Percentiles rank a stretch among this genome's conserved stretches.
These are phyloP conservation scores for Eurypyga helias DNA, from an alignment of 2,113 vertebrate genomes.

Conservation along the genomic window DNA sequence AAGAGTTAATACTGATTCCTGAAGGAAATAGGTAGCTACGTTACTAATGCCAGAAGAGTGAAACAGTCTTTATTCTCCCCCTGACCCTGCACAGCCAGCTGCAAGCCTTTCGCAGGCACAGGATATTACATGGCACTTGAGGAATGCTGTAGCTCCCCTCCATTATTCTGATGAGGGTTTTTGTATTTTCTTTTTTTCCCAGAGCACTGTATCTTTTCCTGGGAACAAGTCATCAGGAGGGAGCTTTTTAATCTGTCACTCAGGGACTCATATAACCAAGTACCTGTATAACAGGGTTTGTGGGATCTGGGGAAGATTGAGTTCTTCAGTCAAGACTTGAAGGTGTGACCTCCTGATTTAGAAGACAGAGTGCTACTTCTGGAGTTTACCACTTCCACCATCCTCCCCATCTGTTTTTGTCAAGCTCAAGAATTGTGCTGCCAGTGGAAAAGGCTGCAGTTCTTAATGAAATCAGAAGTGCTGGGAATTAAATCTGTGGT, in stretches of 20 bases:
- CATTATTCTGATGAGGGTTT: slow-evolving; percentile 58
- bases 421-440: slow-evolving; percentile 62
- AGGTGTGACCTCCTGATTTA: slow-evolving; percentile 66
- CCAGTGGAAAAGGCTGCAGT: slow-evolving; percentile 40
- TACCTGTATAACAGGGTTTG: slow-evolving; percentile 68
- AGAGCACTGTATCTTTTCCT: slow-evolving; percentile 23
- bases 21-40: not conserved
- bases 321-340: slow-evolving; percentile 66
- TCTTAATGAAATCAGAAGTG: slow-evolving; percentile 67
- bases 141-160: slow-evolving; percentile 18
- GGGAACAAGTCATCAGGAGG: slow-evolving; percentile 34
- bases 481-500: slow-evolving; percentile 59
- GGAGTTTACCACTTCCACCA: slow-evolving; percentile 66
- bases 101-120: not conserved
- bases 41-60: not conserved
- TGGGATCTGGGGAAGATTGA: slow-evolving; percentile 54
- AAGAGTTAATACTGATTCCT: slow-evolving; percentile 5
- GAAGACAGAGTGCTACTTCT: slow-evolving; percentile 66
- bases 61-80: not conserved
- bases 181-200: not conserved
- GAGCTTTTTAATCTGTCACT: slow-evolving; percentile 65
- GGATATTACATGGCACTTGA: slow-evolving; percentile 38
- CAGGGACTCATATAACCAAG: slow-evolving; percentile 39
- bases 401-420: slow-evolving; percentile 63
- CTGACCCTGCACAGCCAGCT: not conserved